Conservation (phyloP, 2,113 vertebrate genomes). For the Gopherus evgoodei region DNA sequence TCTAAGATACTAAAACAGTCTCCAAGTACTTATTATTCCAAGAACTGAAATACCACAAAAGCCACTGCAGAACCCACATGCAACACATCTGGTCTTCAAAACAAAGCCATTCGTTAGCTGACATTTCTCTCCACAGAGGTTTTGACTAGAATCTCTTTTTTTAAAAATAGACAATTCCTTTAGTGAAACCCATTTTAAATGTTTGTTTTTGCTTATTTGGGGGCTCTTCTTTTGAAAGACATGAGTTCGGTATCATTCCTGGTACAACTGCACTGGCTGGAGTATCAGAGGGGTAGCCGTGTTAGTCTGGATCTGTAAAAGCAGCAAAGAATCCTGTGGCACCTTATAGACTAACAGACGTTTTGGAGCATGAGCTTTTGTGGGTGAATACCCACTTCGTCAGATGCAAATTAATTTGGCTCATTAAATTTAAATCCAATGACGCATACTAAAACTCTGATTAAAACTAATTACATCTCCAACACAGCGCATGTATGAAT, state of each 20-base stretch:
- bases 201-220: neutral
- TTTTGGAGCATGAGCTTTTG: too few relatives aligned
- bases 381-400: too few relatives aligned
- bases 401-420: neutral
- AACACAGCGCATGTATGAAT: accelerated
- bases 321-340: too few relatives aligned
- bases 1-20: neutral
- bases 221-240: conserved; percentile 28
- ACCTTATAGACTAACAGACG: too few relatives aligned
- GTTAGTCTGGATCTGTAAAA: too few relatives aligned
- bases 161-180: neutral
- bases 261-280: neutral
- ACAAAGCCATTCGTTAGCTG: conserved; percentile 65
- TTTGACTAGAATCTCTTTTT: conserved; percentile 15
- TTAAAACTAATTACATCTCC: neutral
- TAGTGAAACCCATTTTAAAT: neutral
- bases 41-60: conserved; percentile 70
- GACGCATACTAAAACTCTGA: neutral
- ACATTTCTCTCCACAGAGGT: conserved; percentile 49
- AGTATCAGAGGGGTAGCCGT: neutral
- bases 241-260: neutral
- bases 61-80: conserved; percentile 66
- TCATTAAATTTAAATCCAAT: neutral
- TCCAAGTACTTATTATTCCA: conserved; percentile 43
- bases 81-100: conserved; percentile 59